Percentiles rank a stretch among this genome's conserved stretches.
These are phyloP conservation scores for Podocnemis expansa DNA, from an alignment of 2,113 vertebrate genomes.

Conservation along the genomic window DNA sequence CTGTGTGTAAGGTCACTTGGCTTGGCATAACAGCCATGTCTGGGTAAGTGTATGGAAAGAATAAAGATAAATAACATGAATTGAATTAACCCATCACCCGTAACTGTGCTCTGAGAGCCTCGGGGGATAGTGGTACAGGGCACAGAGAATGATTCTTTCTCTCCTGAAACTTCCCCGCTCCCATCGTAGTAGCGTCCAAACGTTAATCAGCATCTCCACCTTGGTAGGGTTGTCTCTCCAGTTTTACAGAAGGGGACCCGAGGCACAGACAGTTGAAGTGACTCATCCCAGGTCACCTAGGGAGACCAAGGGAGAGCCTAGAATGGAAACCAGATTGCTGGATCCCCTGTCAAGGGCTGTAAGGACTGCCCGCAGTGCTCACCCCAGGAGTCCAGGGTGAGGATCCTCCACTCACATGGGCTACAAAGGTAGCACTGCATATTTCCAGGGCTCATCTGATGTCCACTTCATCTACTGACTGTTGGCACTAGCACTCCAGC, in stretches of 20 bases:
- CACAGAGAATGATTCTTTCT: neutral
- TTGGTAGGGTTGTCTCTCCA: neutral
- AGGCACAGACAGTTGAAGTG: neutral
- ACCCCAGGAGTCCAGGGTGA: too few relatives aligned
- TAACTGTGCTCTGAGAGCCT: neutral
- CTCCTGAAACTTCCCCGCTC: neutral
- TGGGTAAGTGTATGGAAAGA: neutral
- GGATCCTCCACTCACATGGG: neutral
- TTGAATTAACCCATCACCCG: neutral
- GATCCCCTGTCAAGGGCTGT: neutral
- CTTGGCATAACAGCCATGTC: neutral
- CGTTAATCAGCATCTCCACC: neutral
- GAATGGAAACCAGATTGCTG: too few relatives aligned
- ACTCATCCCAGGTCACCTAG: neutral
- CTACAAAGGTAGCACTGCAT: too few relatives aligned
- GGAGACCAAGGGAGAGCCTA: neutral
- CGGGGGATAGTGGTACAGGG: neutral
- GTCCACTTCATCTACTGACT: neutral
- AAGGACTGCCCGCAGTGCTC: neutral
- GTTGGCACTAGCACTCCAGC: neutral
- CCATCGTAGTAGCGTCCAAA: neutral
- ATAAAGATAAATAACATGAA: neutral
- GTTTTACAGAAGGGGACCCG: neutral
- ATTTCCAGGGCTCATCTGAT: neutral
- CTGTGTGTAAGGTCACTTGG: neutral